phyloP scores from a whole-genome alignment of 2,797 vertebrate species.

The Varecia variegata region DNA sequence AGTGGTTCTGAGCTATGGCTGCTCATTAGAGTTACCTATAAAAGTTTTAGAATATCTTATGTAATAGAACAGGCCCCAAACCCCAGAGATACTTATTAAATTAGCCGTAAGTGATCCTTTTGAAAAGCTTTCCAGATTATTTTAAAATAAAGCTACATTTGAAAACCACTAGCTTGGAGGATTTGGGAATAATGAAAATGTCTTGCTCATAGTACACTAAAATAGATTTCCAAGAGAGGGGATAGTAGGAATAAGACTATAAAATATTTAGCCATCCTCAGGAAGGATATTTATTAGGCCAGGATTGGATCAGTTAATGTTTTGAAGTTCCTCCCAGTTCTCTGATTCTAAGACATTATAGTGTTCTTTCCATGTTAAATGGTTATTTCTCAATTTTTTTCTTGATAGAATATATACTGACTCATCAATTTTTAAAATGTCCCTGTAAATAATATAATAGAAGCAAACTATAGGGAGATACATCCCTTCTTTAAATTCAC shows the following conservation, averaged over 20 bases:
- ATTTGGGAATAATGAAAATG: slow-evolving; percentile 12
- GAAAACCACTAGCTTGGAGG: neutral
- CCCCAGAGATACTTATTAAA: neutral
- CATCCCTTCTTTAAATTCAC: neutral
- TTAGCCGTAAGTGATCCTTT: neutral
- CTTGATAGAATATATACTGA: slow-evolving; percentile 8
- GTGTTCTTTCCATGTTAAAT: slow-evolving; percentile 17
- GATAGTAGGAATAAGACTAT: neutral
- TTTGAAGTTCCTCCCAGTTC: neutral
- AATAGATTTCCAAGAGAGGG: neutral
- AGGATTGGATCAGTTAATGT: neutral
- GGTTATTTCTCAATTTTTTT: slow-evolving; percentile 17
- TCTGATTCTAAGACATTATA: neutral
- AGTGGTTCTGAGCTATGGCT: neutral
- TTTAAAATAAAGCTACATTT: neutral
- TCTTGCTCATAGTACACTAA: neutral
- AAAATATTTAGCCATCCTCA: neutral
- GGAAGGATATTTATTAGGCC: neutral
- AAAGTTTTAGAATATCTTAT: neutral
- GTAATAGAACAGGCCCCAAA: neutral
- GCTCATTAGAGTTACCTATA: neutral
- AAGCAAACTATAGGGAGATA: neutral
- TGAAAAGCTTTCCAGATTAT: neutral
- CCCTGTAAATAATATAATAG: neutral
- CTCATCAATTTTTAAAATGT: slow-evolving; percentile 23